Percentiles rank a stretch among this genome's conserved stretches.
These are phyloP conservation scores for Aurelia sp. DNA, from an alignment of 30 jellyfish, hydroid and myxozoan species.

Conservation along the genomic window DNA sequence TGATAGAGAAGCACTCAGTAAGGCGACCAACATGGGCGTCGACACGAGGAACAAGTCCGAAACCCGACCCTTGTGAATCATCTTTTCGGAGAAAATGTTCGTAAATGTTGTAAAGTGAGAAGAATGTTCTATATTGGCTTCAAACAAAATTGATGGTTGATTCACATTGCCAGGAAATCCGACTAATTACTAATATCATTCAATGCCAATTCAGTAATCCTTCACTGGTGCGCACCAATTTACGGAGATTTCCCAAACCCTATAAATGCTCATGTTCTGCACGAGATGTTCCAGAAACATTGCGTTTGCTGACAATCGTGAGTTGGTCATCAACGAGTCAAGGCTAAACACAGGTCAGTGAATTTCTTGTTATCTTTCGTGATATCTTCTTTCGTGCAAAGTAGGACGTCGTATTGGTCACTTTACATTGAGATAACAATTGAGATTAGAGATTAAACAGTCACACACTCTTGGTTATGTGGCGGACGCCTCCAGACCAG, in stretches of 20 bases:
- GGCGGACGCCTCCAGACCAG: too few species aligned
- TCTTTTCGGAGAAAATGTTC: background rate
- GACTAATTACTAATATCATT: constrained; percentile 30
- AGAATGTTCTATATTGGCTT: too few species aligned
- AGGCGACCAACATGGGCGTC: background rate
- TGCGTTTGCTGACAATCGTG: constrained; percentile 13
- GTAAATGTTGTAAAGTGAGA: too few species aligned
- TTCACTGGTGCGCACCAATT: constrained; percentile 43
- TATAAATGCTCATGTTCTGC: constrained; percentile 9
- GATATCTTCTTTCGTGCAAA: too few species aligned
- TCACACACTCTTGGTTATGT: too few species aligned
- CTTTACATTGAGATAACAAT: too few species aligned
- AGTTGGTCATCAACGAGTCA: background rate
- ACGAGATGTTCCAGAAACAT: constrained; percentile 15
- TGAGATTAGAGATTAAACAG: too few species aligned
- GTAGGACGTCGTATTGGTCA: too few species aligned
- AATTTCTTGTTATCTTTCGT: too few species aligned
- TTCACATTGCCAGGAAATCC: constrained; percentile 53
- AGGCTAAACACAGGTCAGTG: background rate
- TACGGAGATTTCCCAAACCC: background rate
- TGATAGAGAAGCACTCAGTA: background rate
- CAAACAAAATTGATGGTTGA: background rate
- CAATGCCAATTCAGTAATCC: constrained; percentile 59
- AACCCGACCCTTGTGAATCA: background rate
- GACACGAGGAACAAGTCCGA: background rate